phyloP scores from a whole-genome alignment of 2,888 invertebrate genomes.

The Campopleginae sp. region DNA sequence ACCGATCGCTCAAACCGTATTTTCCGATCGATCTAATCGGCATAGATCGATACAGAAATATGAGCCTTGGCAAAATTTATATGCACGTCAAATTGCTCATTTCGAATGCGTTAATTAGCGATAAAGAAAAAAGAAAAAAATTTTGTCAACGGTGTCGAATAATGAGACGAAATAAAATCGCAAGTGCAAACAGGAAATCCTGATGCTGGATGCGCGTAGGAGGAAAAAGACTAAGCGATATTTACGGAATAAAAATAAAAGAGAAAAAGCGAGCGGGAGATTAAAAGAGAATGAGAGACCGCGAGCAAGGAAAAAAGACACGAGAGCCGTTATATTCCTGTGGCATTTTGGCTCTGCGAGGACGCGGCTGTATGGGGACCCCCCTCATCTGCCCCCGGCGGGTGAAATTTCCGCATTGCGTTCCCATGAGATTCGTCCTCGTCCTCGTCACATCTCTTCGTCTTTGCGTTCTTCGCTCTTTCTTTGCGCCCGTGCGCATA shows the following conservation, averaged over 20 bases:
- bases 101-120: background rate
- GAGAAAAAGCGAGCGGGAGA: constrained; percentile 54
- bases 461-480: constrained; percentile 31
- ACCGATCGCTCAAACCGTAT: constrained; percentile 57
- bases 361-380: constrained; percentile 69
- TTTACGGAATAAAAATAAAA: constrained; percentile 66
- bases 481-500: background rate
- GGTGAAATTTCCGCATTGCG: constrained; percentile 81
- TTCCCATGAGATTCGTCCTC: constrained; percentile 79
- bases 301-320: constrained; percentile 69
- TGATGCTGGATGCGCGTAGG: background rate
- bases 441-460: constrained; percentile 64
- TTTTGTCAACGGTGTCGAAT: background rate
- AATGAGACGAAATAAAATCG: background rate
- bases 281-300: constrained; percentile 54
- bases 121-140: background rate
- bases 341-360: constrained; percentile 73
- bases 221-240: background rate
- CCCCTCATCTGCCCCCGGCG: constrained; percentile 64
- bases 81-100: background rate
- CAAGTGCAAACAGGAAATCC: background rate
- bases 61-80: constrained; percentile 15
- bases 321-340: constrained; percentile 73
- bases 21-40: constrained; percentile 19
- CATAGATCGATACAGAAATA: background rate